Evolutionary conservation across 1,140 invertebrate genomes (phyloP).

Genomic region (Musca vetustissima): DNA sequence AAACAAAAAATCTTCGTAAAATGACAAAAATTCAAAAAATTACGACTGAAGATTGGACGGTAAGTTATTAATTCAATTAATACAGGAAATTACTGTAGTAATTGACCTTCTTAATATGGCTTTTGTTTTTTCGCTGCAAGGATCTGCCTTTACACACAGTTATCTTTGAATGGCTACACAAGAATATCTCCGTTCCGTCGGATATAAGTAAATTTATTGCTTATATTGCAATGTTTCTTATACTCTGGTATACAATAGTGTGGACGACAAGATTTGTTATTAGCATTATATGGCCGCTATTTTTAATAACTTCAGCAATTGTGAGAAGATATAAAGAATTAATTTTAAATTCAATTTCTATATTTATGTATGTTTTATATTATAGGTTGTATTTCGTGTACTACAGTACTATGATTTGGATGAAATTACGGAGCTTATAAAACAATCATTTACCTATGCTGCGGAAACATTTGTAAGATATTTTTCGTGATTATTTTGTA

Average conservation of each 20-base stretch:
- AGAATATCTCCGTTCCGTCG: conserved; percentile 21
- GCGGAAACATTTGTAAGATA: conserved; percentile 25
- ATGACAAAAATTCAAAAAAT: conserved; percentile 21
- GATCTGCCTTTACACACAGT: conserved; percentile 25
- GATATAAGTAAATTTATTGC: conserved; percentile 22
- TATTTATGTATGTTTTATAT: neutral
- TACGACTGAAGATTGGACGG: conserved; percentile 27
- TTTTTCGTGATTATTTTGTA: too few species aligned
- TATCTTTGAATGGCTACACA: conserved; percentile 26
- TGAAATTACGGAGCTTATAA: conserved; percentile 10
- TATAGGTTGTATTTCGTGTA: conserved; percentile 27
- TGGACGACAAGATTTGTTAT: conserved; percentile 25
- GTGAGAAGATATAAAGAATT: conserved; percentile 14
- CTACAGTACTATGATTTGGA: conserved; percentile 26
- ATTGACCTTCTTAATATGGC: neutral
- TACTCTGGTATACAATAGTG: conserved; percentile 27
- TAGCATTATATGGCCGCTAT: conserved; percentile 27
- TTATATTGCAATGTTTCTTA: conserved; percentile 26
- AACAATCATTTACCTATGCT: conserved; percentile 11
- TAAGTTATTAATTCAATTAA: conserved; percentile 12
- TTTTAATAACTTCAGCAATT: conserved; percentile 25
- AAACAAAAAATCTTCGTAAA: conserved; percentile 25
- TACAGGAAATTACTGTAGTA: neutral
- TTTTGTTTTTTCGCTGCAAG: too few species aligned
- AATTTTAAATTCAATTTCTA: neutral